Percentiles rank a stretch among this genome's conserved stretches.
Evolutionary conservation across 1,140 invertebrate species (phyloP).

Genomic region (Metopolophium dirhodum): DNA sequence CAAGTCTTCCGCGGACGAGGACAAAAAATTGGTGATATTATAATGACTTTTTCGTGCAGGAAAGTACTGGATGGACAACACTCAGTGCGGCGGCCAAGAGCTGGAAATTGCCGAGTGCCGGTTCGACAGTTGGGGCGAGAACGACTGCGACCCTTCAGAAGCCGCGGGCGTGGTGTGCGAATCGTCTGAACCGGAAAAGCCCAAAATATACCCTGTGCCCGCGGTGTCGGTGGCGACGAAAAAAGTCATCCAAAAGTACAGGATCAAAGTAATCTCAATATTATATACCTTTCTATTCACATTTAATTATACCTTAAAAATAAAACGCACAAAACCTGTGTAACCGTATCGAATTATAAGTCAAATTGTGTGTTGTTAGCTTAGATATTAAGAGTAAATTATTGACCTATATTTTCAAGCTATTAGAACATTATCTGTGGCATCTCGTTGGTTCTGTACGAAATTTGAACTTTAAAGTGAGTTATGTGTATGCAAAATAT

Average conservation of each 20-base stretch:
- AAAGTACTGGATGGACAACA: constrained; percentile 88
- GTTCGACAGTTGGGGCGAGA: constrained; percentile 82
- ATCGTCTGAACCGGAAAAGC: constrained; percentile 41
- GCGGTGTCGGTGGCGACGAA: background rate
- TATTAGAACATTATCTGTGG: no score
- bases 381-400: no score
- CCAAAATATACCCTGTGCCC: background rate
- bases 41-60: constrained; percentile 64
- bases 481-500: no score
- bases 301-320: background rate
- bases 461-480: no score
- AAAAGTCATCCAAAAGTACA: background rate
- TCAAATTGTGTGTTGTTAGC: no score
- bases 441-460: no score
- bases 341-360: no score
- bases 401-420: no score
- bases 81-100: constrained; percentile 84
- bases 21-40: background rate
- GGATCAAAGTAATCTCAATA: background rate
- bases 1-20: background rate
- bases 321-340: no score
- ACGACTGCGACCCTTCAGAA: constrained; percentile 79
- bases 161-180: constrained; percentile 82
- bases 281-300: background rate
- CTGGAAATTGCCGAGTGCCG: constrained; percentile 73